Base-by-base conservation (phyloP, 92 coral and sea anemone genomes). In the Zoanthus gigantus region DNA sequence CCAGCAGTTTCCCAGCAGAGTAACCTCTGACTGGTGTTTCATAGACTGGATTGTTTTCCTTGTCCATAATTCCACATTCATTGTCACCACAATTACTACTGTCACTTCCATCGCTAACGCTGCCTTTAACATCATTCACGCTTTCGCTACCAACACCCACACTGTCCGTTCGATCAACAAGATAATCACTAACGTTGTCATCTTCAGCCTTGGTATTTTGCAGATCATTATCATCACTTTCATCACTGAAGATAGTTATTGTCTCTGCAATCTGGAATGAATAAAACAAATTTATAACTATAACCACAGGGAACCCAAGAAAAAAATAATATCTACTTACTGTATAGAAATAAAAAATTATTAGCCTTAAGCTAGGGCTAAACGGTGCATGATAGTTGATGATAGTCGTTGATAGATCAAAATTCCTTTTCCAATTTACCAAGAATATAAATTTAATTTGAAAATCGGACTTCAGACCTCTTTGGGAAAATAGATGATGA, bases 41-140 rank as follows among this genome's bases (percentile, higher is more conserved):
- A 17, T 16, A 61, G 28, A 61, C 28, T 61, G 68, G 68, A 50
- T 2, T 50, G 56, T 50, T 7, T 50, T 50, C 56, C 56, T 50
- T 50, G 56, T 50, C 56, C 56, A 50, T 3, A 50, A 50, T 50
- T 4, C 56, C 56, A 50, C 56, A 50, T 18, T 61, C 6, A 0
- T 61, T 74, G 57, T 56, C 69, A 14, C 52, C 88, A 58, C 56
- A 44, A 73, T 73, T 81, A 84, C 29, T 78, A 68, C 66, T 84
- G 9, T 84, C 88, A 15, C 72, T 84, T 73, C 67, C 81, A 29
- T 14, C 28, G 11, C 45, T 84, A 9, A 48, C 79, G 11, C 88
- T 79, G 52, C 81, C 72, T 29, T 31, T 84, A 4, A 34, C 50
- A 18, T 84, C 76, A 28, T 17, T 71, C 4, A 17, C 78, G 68